These are phyloP conservation scores for Orussus abietinus DNA, from an alignment of 1,140 invertebrate species.

Conservation along the genomic window DNA sequence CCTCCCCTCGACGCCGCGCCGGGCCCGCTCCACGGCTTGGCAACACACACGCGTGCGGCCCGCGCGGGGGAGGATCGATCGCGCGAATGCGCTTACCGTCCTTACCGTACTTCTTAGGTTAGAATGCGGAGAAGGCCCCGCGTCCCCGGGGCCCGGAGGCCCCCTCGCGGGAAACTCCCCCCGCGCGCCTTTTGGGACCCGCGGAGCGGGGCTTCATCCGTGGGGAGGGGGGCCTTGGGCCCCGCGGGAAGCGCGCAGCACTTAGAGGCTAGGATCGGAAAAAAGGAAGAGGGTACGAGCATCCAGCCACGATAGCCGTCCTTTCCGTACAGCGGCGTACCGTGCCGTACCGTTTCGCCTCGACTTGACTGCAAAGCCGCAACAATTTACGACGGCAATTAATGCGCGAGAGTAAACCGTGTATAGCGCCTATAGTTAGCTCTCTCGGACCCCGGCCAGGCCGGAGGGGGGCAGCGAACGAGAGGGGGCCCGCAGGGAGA, in stretches of 20 bases:
- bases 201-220: slow-evolving; percentile 6
- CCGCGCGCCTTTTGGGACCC: too few species aligned
- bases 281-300: slow-evolving; percentile 12
- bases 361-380: slow-evolving; percentile 42
- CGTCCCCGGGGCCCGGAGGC: too few species aligned
- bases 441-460: slow-evolving; percentile 13
- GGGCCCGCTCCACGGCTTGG: slow-evolving; percentile 19
- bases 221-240: background rate
- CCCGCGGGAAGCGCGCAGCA: slow-evolving; percentile 17
- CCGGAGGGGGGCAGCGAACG: slow-evolving; percentile 7
- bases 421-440: slow-evolving; percentile 44
- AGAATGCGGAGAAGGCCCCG: too few species aligned
- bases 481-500: slow-evolving; percentile 9
- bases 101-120: too few species aligned
- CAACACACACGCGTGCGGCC: slow-evolving; percentile 17
- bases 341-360: slow-evolving; percentile 29
- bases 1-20: too few species aligned
- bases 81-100: too few species aligned
- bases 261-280: slow-evolving; percentile 11
- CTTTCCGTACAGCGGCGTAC: slow-evolving; percentile 2
- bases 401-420: slow-evolving; percentile 51
- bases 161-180: too few species aligned
- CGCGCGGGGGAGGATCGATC: slow-evolving; percentile 19
- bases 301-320: background rate
- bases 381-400: slow-evolving; percentile 56